phyloP scores from a whole-genome alignment of 2,113 vertebrate genomes.

The Poecile atricapillus region DNA sequence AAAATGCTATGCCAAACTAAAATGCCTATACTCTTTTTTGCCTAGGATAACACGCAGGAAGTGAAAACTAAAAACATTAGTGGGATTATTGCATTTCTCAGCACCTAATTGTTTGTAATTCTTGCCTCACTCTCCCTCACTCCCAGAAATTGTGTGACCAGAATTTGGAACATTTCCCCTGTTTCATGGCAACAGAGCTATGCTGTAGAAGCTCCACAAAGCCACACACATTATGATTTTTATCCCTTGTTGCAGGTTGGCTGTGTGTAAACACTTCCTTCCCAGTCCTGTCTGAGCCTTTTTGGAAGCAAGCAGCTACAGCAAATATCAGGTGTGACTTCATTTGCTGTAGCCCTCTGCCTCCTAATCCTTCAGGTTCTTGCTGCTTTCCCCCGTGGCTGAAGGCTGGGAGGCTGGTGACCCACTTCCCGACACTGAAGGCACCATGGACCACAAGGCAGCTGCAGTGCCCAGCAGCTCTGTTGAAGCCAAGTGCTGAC shows the following conservation, averaged over 20 bases:
- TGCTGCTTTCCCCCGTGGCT: not conserved
- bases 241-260: not conserved
- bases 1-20: not conserved
- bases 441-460: not conserved
- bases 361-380: not conserved
- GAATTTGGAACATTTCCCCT: not conserved
- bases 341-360: not conserved
- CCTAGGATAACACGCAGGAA: not conserved
- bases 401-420: not conserved
- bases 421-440: not conserved
- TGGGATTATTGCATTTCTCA: not conserved
- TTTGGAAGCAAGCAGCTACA: not conserved
- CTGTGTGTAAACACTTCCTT: not conserved
- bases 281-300: not conserved
- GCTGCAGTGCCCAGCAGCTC: not conserved
- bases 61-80: not conserved
- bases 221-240: not conserved
- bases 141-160: not conserved
- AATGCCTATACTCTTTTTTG: not conserved
- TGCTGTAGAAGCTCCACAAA: not conserved
- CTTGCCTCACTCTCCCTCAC: not conserved
- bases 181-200: not conserved
- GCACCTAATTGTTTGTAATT: not conserved
- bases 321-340: not conserved
- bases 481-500: not conserved